Percentiles rank a stretch among this genome's conserved stretches.
phyloP scores from a whole-genome alignment of 2,797 vertebrate genomes.

The Sarcoramphus papa region DNA sequence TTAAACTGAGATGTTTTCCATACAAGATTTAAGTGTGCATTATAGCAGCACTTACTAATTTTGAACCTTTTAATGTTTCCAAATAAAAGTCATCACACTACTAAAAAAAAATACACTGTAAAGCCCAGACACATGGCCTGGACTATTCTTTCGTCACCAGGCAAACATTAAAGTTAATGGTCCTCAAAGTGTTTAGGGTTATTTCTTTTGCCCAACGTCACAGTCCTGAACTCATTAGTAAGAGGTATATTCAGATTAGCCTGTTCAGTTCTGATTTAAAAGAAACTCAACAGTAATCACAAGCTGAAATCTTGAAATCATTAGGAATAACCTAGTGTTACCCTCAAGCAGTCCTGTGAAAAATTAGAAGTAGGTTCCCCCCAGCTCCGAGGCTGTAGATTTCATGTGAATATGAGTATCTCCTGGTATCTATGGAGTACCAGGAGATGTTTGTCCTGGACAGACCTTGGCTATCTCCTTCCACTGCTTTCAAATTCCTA shows the following conservation, averaged over 20 bases:
- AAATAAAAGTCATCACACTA: background rate
- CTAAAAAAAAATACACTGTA: background rate
- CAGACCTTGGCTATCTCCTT: background rate
- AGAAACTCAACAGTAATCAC: background rate
- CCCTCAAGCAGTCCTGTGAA: background rate
- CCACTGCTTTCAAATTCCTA: background rate
- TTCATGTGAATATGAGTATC: background rate
- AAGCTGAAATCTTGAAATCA: background rate
- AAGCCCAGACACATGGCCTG: background rate
- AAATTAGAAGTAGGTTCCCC: background rate
- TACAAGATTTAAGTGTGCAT: background rate
- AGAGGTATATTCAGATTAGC: background rate
- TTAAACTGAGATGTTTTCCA: background rate
- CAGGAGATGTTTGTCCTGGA: background rate
- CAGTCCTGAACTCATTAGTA: background rate
- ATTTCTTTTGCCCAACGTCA: background rate
- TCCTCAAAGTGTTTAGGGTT: conserved; percentile 7
- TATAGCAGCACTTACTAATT: background rate
- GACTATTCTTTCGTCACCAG: background rate
- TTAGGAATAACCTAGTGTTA: background rate
- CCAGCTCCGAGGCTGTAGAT: background rate
- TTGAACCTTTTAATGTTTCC: background rate
- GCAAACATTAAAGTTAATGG: conserved; percentile 17
- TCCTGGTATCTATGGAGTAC: background rate
- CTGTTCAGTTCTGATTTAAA: background rate